phyloP scores from a whole-genome alignment of 2,888 invertebrate species.

The Orthosia gothica region DNA sequence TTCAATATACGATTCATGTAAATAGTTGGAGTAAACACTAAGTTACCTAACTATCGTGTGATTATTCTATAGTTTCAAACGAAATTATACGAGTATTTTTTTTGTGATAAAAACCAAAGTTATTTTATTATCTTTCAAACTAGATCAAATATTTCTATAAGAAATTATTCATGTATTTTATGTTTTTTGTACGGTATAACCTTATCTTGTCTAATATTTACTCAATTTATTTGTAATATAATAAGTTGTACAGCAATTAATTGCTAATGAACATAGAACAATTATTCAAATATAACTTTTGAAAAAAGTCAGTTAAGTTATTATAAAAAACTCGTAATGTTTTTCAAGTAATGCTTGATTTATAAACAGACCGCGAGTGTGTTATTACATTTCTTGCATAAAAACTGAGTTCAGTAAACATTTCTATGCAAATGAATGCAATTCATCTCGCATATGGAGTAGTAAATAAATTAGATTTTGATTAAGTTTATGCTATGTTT shows the following conservation, averaged over 20 bases:
- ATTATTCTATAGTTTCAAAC: conserved; percentile 56
- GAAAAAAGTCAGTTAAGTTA: not conserved
- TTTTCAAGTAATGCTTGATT: conserved; percentile 33
- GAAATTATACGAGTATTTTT: conserved; percentile 34
- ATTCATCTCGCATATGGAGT: conserved; percentile 54
- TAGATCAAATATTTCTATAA: conserved; percentile 59
- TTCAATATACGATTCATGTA: conserved; percentile 80
- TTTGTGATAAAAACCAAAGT: conserved; percentile 44
- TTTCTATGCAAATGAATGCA: conserved; percentile 64
- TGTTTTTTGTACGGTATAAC: not conserved
- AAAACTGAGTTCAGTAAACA: conserved; percentile 27
- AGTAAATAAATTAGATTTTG: conserved; percentile 58
- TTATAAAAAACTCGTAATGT: not conserved
- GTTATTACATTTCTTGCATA: conserved; percentile 53
- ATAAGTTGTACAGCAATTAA: not conserved
- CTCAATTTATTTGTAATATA: not conserved
- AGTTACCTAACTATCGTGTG: conserved; percentile 57
- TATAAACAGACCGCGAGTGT: conserved; percentile 33
- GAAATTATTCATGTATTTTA: conserved; percentile 41
- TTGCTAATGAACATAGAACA: not conserved
- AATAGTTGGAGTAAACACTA: conserved; percentile 71
- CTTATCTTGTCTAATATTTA: conserved; percentile 13
- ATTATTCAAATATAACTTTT: not conserved
- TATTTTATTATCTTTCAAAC: conserved; percentile 47
- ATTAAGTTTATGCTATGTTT: conserved; percentile 53